Conservation (phyloP, 2,113 vertebrate genomes). For the Ammodytes marinus region DNA sequence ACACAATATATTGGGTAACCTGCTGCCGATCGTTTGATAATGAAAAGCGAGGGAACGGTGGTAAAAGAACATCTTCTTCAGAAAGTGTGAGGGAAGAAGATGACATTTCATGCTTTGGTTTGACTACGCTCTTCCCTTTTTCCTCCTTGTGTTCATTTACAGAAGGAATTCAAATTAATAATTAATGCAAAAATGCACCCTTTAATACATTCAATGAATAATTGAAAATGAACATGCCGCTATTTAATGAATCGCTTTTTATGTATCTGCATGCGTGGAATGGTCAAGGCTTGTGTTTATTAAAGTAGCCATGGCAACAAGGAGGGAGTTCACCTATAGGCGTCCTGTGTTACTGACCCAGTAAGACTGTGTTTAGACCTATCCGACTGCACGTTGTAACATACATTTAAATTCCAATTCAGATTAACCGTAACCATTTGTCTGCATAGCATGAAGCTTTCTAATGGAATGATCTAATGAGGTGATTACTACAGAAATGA, state of each 20-base stretch:
- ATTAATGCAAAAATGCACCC: conserved; percentile 70
- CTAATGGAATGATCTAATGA: conserved; percentile 44
- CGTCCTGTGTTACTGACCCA: conserved; percentile 4
- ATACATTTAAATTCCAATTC: conserved; percentile 14
- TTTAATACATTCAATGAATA: conserved; percentile 76
- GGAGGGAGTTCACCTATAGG: conserved; percentile 11
- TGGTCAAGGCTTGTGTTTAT: conserved; percentile 66
- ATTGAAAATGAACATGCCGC: conserved; percentile 74
- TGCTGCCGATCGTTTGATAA: conserved; percentile 17
- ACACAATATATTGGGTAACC: conserved; percentile 32
- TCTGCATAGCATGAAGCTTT: conserved; percentile 22
- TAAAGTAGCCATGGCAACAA: conserved; percentile 66
- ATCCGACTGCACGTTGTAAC: not conserved
- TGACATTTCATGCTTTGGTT: conserved; percentile 42
- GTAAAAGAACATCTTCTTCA: conserved; percentile 2
- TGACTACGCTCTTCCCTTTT: conserved; percentile 29
- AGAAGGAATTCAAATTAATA: conserved; percentile 64
- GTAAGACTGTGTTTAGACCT: conserved; percentile 1
- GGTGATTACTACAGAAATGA: conserved; percentile 8
- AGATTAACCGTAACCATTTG: conserved; percentile 18
- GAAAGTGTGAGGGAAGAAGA: conserved; percentile 26
- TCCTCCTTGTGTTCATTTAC: conserved; percentile 56
- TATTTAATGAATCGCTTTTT: conserved; percentile 66
- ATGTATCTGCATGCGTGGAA: conserved; percentile 48
- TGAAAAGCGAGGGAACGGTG: conserved; percentile 16